Base-by-base conservation (phyloP, 2,888 invertebrate genomes). In the Harpagoxenus sublaevis region DNA sequence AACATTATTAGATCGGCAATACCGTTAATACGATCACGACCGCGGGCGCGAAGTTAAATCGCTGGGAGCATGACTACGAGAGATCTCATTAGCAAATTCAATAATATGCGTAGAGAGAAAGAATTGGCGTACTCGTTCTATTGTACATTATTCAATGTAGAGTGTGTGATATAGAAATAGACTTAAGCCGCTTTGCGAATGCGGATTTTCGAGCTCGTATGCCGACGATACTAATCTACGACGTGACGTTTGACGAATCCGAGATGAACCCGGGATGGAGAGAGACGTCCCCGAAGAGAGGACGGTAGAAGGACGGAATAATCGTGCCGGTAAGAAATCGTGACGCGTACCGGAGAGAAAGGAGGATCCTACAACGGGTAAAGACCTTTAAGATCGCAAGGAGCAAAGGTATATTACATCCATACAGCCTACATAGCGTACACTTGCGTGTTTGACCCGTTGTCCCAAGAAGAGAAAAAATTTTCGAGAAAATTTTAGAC, bases 271-370 rank as follows among this genome's bases (percentile, higher is more conserved):
- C 15, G 48, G 15, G 70, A 78, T 31, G 53, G 70, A 55, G 70
- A 45, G 65, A 68, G 83, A 84, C 48, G 70, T 83, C 73, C 62
- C 82, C 39, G 83, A 81, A 51, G 82, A 66, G 77, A 83, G 86
- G 89, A 87, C 84, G 84, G 87, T 88, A 87, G 84, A 84, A 86
- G 91, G 88, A 87, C 85, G 82, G 88, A 84, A 91, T 91, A 86
- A 88, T 88, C 88, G 83, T 87, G 84, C 84, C 78, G 81, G 83
- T 79, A 85, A 87, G 90, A 92, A 92, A 89, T 93, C 94, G 93
- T 93, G 93, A 93, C 92, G 91, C 86, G 91, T 89, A 66, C 65
- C 88, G 83, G 89, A 92, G 93, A 93, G 93, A 94, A 94, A 94
- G 93, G 93, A 94, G 92, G 91, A 93, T 93, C 89, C 92, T 90